Evolutionary conservation across 2,113 vertebrate genomes (phyloP).

Genomic region (Burhinus oedicnemus): DNA sequence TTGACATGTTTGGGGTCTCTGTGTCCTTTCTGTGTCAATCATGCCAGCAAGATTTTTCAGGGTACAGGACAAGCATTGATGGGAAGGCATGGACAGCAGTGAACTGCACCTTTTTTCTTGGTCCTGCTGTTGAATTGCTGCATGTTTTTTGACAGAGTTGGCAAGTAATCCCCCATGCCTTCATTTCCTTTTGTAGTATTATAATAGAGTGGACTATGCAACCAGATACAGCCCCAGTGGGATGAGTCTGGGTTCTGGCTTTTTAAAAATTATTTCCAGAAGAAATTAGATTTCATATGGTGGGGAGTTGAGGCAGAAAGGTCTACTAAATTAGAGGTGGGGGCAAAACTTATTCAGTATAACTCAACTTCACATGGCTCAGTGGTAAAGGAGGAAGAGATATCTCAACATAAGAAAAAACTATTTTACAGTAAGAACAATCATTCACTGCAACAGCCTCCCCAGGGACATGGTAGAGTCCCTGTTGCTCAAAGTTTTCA

Average conservation of each 20-base stretch:
- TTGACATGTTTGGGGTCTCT: background rate
- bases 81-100: background rate
- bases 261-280: background rate
- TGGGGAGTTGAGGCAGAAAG: background rate
- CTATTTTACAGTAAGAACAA: background rate
- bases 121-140: background rate
- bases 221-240: background rate
- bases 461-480: background rate
- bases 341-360: background rate
- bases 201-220: background rate
- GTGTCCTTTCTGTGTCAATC: background rate
- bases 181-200: background rate
- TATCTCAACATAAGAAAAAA: background rate
- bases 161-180: background rate
- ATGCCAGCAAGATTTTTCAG: background rate
- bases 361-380: background rate
- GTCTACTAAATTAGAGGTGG: background rate
- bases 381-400: background rate
- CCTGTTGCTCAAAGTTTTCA: background rate
- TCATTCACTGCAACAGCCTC: background rate
- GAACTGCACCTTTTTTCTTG: background rate
- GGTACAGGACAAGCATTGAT: fast-evolving
- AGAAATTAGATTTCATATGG: background rate
- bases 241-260: background rate
- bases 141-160: background rate